These are phyloP conservation scores for Azemiops feae DNA, from an alignment of 2,113 vertebrate species.

Conservation along the genomic window DNA sequence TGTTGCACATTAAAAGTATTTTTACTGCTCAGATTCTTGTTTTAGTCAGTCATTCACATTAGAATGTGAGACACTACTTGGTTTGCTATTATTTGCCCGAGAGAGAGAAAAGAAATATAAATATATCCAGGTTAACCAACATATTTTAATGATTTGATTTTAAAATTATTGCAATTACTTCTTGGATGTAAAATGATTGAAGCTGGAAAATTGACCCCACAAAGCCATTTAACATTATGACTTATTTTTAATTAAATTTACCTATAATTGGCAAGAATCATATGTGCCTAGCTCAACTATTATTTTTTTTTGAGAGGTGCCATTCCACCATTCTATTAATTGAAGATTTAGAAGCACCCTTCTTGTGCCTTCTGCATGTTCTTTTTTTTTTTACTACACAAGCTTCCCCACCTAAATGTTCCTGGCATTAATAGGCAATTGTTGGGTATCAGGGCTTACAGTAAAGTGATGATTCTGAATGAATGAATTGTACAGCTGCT, in stretches of 20 bases:
- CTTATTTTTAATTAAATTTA: slow-evolving; percentile 35
- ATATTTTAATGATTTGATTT: slow-evolving; percentile 16
- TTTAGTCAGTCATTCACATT: not conserved
- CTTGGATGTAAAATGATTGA: slow-evolving; percentile 18
- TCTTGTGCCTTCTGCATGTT: not conserved
- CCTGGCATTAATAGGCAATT: not conserved
- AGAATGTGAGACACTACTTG: not conserved
- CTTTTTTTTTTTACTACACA: not conserved
- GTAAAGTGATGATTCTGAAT: fast-evolving
- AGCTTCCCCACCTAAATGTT: not conserved
- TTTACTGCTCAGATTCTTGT: not conserved
- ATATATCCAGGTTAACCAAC: not conserved
- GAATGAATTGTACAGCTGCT: not conserved
- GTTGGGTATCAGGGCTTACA: not conserved
- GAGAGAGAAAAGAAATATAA: not conserved
- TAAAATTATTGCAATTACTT: not conserved
- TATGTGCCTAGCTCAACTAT: slow-evolving; percentile 16
- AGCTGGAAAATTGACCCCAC: slow-evolving; percentile 4
- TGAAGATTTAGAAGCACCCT: slow-evolving; percentile 3
- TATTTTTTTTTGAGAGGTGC: not conserved
- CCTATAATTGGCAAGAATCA: slow-evolving; percentile 29
- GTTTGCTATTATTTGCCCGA: not conserved
- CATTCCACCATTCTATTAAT: not conserved
- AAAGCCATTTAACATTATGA: slow-evolving; percentile 29
- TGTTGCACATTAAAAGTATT: slow-evolving; percentile 3